Evolutionary conservation across 92 coral and sea anemone species (phyloP), one percentile per base, ranked within the genome.

Genomic region (Zoanthus gigantus): DNA sequence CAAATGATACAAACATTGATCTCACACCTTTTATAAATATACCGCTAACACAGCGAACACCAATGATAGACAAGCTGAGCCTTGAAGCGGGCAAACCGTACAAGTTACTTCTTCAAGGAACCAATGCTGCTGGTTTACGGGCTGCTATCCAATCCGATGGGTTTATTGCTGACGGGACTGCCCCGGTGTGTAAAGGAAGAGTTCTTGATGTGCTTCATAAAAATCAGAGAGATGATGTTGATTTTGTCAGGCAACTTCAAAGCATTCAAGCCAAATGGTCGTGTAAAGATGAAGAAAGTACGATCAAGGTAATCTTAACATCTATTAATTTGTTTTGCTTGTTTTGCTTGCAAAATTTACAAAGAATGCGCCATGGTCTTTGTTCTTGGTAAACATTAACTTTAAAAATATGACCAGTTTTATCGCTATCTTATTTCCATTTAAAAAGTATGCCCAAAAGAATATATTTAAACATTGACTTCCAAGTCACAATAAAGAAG

Each of bases 51-150:
- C 99, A 96, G 76, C 91, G 78, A 83, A 90, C 94, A 18, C 99
- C 99, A 4, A 89, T 96, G 71, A 90, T 96, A 83, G 97, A 87
- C 15, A 93, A 94, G 37, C 90, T 96, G 7, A 86, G 86, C 42
- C 94, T 96, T 48, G 87, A 54, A 47, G 78, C 91, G 13, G 99
- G 99, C 28, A 77, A 69, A 37, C 66, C 82, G 58, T 96, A 96
- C 77, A 92, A 83, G 71, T 87, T 93, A 44, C 87, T 95, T 17
- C 90, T 96, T 29, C 94, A 88, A 72, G 99, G 99, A 68, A 95
- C 92, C 2, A 96, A 96, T 81, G 98, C 99, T 28, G 99, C 96
- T 0, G 98, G 99, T 3, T 89, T 96, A 34, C 85, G 82, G 54
- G 58, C 97, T 50, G 48, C 42, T 18, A 87, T 87, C 54, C 91